Evolutionary conservation across 2,113 vertebrate species (phyloP).

Genomic region (Pterocles orientalis): DNA sequence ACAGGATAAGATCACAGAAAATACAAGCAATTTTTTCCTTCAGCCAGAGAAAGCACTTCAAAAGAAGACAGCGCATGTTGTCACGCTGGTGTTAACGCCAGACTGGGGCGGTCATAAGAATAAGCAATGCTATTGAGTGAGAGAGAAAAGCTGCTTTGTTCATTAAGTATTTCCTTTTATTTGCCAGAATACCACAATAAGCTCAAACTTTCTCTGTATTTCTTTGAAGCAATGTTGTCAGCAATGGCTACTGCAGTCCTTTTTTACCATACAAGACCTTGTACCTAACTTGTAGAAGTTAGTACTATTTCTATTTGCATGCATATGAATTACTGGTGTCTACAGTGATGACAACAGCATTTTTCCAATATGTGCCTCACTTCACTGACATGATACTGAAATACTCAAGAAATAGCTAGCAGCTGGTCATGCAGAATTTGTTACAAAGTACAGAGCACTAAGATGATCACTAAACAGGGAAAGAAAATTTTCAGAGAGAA

Average conservation of each 20-base stretch:
- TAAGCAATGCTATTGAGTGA: background rate
- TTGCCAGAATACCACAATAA: slow-evolving; percentile 5
- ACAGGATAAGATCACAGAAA: slow-evolving; percentile 5
- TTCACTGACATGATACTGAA: background rate
- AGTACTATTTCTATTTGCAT: slow-evolving; percentile 2
- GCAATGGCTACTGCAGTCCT: background rate
- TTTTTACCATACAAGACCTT: background rate
- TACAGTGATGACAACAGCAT: background rate
- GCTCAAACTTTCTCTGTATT: background rate
- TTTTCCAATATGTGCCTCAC: background rate
- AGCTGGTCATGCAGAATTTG: background rate
- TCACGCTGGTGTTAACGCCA: background rate
- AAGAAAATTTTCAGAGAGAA: background rate
- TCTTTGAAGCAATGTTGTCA: slow-evolving; percentile 22
- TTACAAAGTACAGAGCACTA: background rate
- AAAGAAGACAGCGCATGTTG: background rate
- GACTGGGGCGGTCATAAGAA: background rate
- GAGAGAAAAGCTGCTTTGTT: slow-evolving; percentile 52
- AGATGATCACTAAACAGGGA: background rate
- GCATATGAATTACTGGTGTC: background rate
- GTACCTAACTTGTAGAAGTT: background rate
- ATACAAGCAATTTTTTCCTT: slow-evolving; percentile 3
- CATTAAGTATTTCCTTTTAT: background rate
- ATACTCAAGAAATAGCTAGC: background rate
- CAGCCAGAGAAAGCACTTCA: background rate